Evolutionary conservation across 2,797 vertebrate genomes (phyloP).

Genomic region (Falco rusticolus): DNA sequence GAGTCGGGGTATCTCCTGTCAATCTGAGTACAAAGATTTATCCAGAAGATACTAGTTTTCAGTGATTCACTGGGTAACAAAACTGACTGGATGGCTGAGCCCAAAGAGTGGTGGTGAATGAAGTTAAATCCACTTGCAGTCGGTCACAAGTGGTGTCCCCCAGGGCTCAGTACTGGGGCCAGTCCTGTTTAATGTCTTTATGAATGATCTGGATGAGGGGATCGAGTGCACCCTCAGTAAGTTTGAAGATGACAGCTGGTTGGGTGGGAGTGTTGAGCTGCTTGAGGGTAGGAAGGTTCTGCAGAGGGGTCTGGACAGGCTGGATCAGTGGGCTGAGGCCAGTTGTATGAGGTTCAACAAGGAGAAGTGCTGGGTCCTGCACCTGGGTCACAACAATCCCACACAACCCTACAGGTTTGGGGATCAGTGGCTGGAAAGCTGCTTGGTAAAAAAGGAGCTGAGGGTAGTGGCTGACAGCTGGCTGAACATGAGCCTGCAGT

Average conservation of each 20-base stretch:
- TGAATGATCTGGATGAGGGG: neutral
- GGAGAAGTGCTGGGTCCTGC: no score
- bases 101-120: neutral
- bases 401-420: no score
- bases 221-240: accelerated
- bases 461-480: no score
- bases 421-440: no score
- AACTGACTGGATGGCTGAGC: neutral
- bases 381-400: no score
- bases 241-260: neutral
- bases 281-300: neutral
- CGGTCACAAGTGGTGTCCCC: neutral
- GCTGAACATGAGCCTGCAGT: no score
- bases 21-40: neutral
- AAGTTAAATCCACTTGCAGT: neutral
- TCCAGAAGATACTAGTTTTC: neutral
- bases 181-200: neutral
- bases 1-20: neutral
- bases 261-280: neutral
- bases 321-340: neutral
- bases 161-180: no score
- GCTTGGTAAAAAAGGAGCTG: no score
- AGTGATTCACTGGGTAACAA: neutral
- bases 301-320: neutral
- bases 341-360: no score